Base-by-base conservation (phyloP, 2,113 vertebrate species). In the Columba livia region DNA sequence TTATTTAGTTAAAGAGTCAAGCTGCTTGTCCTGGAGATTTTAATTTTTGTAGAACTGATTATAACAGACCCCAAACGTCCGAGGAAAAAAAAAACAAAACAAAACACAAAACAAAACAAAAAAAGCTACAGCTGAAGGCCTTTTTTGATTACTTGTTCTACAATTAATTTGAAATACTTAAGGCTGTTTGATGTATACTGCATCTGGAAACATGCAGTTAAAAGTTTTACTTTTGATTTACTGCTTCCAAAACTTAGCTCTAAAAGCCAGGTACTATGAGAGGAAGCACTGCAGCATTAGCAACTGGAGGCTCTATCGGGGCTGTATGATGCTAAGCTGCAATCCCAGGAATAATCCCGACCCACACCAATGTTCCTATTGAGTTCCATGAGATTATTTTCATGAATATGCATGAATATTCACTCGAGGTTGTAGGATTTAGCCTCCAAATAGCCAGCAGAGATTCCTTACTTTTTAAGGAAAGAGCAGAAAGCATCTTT, bases 171-270 rank as follows among this genome's bases (percentile, higher is more conserved):
- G 29, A 58, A 95, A 90, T 60, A 64, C 14, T 79, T 89, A 11
- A 36, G 10, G 7, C 47, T 77, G 24, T 88, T 88, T 84, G 58
- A 64, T 28, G 4, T 29, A 44, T 24, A 44, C 21, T 81, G 50
- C 61, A 48, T n/a, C 72, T 75, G 66, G 42, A 93, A 92, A 73
- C 12, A 25, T 13, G 36, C 9, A 48, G 67, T 69, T 87, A 21
- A 7, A 67, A 92, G n/a, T 90, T 69, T 80, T 64, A 71, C 72
- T 88, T 95, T 87, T 87, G 77, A 95, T 83, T 92, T 93, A 79
- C 12, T 90, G 89, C 86, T 82, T 85, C 88, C 74, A 69, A 77
- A 94, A 96, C 62, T 69, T 62, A 38, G 81, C 54, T 79, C 16
- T 75, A 8, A 84, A 60, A 90, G 72, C 7, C 36, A 84, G 82